Conservation (phyloP, 2,888 invertebrate genomes). For the Dastarcus helophoroides region DNA sequence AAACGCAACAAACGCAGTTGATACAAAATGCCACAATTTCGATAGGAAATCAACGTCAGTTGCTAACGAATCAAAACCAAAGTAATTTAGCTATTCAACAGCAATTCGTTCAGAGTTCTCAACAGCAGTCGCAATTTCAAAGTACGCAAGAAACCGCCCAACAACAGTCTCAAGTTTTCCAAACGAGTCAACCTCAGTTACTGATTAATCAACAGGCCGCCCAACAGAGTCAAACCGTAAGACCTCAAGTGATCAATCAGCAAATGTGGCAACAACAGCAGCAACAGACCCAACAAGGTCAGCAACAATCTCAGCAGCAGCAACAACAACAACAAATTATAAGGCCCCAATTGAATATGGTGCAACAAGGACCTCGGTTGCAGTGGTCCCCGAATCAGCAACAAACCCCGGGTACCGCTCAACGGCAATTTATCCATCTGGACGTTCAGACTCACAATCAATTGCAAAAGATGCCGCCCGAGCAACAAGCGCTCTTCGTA, state of each 20-base stretch:
- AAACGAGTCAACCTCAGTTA: slow-evolving; percentile 15
- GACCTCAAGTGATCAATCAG: slow-evolving; percentile 40
- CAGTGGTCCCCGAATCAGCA: slow-evolving; percentile 28
- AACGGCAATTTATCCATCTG: slow-evolving; percentile 64
- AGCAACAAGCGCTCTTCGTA: slow-evolving; percentile 68
- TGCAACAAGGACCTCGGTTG: slow-evolving; percentile 19
- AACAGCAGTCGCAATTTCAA: slow-evolving; percentile 14
- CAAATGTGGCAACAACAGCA: slow-evolving; percentile 42
- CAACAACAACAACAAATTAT: slow-evolving; percentile 28
- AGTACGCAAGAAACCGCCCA: slow-evolving; percentile 5
- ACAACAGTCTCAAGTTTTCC: slow-evolving; percentile 19
- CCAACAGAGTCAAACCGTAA: slow-evolving; percentile 10
- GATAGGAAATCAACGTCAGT: too few species aligned
- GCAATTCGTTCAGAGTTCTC: slow-evolving; percentile 22
- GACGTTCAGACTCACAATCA: slow-evolving; percentile 77
- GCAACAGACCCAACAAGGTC: slow-evolving; percentile 47
- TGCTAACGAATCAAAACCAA: slow-evolving; percentile 6
- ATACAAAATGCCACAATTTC: neutral
- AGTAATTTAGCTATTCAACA: too few species aligned
- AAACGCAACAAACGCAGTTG: slow-evolving; percentile 2
- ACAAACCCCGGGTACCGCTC: slow-evolving; percentile 30
- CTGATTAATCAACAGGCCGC: slow-evolving; percentile 14
- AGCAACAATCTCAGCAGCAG: slow-evolving; percentile 37
- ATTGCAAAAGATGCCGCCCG: slow-evolving; percentile 67
- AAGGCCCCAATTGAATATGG: slow-evolving; percentile 33